These are phyloP conservation scores for Phaethon lepturus DNA, from an alignment of 2,113 vertebrate genomes.

Conservation along the genomic window DNA sequence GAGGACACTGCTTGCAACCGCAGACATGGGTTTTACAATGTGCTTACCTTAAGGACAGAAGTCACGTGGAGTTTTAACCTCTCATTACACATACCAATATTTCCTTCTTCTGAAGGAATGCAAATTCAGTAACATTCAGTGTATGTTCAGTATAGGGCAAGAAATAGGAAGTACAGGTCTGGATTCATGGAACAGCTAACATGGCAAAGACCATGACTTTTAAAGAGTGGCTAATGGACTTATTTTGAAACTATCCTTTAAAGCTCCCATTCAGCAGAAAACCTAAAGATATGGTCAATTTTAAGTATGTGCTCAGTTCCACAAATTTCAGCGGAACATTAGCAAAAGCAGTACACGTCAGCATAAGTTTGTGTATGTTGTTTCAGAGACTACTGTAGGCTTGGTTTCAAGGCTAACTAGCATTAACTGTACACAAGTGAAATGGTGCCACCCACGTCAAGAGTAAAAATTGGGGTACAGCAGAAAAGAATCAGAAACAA, in stretches of 20 bases:
- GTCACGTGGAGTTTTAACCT: neutral
- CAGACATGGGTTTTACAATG: neutral
- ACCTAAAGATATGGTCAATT: neutral
- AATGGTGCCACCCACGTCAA: neutral
- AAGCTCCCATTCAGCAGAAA: neutral
- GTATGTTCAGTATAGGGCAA: neutral
- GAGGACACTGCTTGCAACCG: constrained; percentile 8
- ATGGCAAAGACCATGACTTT: neutral
- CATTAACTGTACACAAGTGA: neutral
- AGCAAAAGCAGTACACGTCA: neutral
- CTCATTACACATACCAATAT: neutral
- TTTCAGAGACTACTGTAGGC: neutral
- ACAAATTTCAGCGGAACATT: neutral
- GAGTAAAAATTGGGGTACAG: neutral
- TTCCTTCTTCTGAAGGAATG: neutral
- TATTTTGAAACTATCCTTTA: neutral
- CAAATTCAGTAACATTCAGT: neutral
- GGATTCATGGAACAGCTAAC: constrained; percentile 19
- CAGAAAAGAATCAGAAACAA: neutral
- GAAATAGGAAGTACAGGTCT: neutral
- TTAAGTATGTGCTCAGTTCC: neutral
- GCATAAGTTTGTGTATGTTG: neutral
- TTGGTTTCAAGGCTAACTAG: neutral
- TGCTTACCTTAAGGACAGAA: constrained; percentile 55
- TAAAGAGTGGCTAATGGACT: neutral